Percentiles rank a stretch among this genome's conserved stretches.
Conservation (phyloP, 2,797 vertebrate genomes). For the Rhincodon typus region DNA sequence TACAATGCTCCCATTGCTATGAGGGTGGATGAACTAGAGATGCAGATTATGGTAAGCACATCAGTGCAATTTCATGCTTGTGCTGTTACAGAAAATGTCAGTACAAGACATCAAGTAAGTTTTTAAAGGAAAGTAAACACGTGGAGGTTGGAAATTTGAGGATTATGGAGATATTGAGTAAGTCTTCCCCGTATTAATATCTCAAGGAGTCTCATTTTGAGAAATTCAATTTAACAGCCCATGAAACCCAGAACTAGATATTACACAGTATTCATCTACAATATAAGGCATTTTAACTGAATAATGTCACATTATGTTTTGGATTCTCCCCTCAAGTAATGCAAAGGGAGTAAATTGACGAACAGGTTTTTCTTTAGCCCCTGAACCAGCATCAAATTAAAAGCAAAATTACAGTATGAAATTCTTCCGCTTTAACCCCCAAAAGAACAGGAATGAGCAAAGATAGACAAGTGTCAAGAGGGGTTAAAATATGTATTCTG, state of each 20-base stretch:
- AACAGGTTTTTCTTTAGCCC: background rate
- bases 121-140: background rate
- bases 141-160: background rate
- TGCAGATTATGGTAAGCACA: background rate
- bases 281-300: background rate
- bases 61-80: background rate
- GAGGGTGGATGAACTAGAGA: background rate
- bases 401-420: background rate
- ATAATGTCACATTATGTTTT: background rate
- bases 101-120: background rate
- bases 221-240: background rate
- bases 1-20: background rate
- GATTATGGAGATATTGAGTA: background rate
- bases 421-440: background rate
- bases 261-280: background rate
- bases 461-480: background rate
- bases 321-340: background rate
- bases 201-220: background rate
- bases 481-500: background rate
- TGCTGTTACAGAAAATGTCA: background rate
- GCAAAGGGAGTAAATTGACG: background rate
- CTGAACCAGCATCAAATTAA: background rate
- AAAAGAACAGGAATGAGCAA: background rate
- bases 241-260: background rate
- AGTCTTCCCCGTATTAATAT: background rate